Base-by-base conservation (phyloP, 2,797 vertebrate species). In the Halcyon smyrnensis region DNA sequence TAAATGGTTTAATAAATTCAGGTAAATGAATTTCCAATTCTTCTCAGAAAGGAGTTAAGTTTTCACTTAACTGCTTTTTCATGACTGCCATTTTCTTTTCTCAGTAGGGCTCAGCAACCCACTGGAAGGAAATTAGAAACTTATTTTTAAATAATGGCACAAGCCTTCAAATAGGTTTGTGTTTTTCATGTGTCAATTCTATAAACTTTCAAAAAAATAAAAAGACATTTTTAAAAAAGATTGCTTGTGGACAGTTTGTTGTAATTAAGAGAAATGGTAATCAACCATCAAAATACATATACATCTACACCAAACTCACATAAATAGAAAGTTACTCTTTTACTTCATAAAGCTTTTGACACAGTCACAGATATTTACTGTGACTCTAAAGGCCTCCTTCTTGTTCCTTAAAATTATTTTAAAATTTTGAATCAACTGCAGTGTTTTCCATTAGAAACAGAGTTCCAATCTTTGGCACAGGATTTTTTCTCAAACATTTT, bases 401-500 rank as follows among this genome's bases (percentile, higher is more conserved):
- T 87, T 60, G 39, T 60, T 79, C n/a, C 32, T 79, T 82, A 8
- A 89, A 84, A 37, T 51, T 48, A 48, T 46, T 87, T 78, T 54
- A 24, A 63, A 62, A 19, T 81, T 93, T 82, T 92, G 24, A 91
- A 78, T 43, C 60, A 70, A 46, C 8, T 32, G 12, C n/a, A 37
- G 5, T 39, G 36, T 69, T 87, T 92, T 82, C 71, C 48, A 59
- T 92, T 32, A 89, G 82, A 82, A 92, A 79, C 3, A 57, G 23
- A 78, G n/a, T 69, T 95, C 25, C 37, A 39, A 50, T 51, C 39
- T 93, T 93, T 83, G 24, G 21, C 50, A 41, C 7, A 43, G 41
- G 13, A 8, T 74, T 93, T 96, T 96, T 93, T 96, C 62, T 76
- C 48, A 95, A 89, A 50, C 12, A 75, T 86, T 96, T 91, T 77